A percentile compares a stretch with the other conserved stretches of the same genome.
phyloP scores from a whole-genome alignment of 2,797 vertebrate species.

The Dermochelys coriacea region DNA sequence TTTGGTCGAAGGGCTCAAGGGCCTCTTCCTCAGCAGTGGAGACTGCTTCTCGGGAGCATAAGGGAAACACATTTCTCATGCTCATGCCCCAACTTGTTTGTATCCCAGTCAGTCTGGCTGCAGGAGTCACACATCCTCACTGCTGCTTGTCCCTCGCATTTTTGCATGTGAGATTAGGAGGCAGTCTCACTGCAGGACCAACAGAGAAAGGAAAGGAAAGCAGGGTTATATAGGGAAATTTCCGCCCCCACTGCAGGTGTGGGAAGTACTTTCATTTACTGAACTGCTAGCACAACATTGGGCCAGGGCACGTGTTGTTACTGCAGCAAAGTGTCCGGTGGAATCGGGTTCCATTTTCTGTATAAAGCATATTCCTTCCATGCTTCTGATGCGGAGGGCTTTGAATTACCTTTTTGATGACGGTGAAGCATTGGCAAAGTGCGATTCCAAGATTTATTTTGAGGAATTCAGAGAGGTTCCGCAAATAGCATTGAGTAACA shows the following conservation, averaged over 20 bases:
- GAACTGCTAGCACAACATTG: not conserved
- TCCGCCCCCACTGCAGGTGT: not conserved
- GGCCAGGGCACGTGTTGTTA: not conserved
- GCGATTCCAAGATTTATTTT: not conserved
- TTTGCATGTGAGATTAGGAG: not conserved
- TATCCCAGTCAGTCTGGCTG: not conserved
- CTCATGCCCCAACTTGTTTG: not conserved
- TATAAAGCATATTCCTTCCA: not conserved
- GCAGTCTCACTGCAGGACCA: not conserved
- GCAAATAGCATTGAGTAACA: not conserved
- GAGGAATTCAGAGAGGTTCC: not conserved
- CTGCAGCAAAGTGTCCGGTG: not conserved
- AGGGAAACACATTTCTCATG: not conserved
- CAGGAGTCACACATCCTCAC: not conserved
- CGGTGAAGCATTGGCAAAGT: not conserved
- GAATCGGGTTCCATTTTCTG: not conserved
- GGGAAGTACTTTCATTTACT: not conserved
- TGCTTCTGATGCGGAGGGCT: not conserved
- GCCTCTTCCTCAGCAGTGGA: not conserved
- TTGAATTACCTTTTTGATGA: not conserved
- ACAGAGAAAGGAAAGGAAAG: not conserved
- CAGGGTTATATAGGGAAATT: not conserved
- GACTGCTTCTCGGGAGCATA: not conserved
- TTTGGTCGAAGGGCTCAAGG: not conserved
- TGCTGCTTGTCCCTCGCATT: rapidly evolving